phyloP scores from a whole-genome alignment of 2,888 invertebrate species.

The Polyploca ridens region DNA sequence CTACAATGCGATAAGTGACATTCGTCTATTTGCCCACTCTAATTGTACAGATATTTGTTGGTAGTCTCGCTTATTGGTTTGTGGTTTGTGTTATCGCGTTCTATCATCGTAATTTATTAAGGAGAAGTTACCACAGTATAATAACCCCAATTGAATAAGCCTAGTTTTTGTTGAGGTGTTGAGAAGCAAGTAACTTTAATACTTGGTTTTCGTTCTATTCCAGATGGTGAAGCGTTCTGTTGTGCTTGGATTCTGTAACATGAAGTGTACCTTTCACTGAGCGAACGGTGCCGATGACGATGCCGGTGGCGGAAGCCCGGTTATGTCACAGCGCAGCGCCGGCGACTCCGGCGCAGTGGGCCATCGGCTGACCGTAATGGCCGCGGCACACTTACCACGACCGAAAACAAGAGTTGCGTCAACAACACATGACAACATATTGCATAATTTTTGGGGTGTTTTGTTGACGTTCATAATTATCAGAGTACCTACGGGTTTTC shows the following conservation, averaged over 20 bases:
- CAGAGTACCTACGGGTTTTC: constrained; percentile 40
- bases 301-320: constrained; percentile 69
- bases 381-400: constrained; percentile 79
- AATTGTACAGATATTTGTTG: constrained; percentile 36
- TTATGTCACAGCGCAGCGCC: constrained; percentile 67
- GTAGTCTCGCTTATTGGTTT: constrained; percentile 35
- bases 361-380: constrained; percentile 79
- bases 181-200: neutral
- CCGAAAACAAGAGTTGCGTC: constrained; percentile 80
- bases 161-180: constrained; percentile 21
- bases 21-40: constrained; percentile 51
- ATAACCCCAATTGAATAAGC: constrained; percentile 6
- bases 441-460: constrained; percentile 65
- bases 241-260: constrained; percentile 36
- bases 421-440: constrained; percentile 72
- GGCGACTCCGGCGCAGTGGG: constrained; percentile 57
- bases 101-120: neutral
- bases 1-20: constrained; percentile 54
- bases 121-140: constrained; percentile 7
- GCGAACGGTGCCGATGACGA: constrained; percentile 35
- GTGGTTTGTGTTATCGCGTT: constrained; percentile 21
- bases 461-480: constrained; percentile 47
- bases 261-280: constrained; percentile 65
- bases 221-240: constrained; percentile 11
- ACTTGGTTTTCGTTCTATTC: neutral